Evolutionary conservation across 2,113 vertebrate genomes (phyloP).

Genomic region (Spea multiplicata): DNA sequence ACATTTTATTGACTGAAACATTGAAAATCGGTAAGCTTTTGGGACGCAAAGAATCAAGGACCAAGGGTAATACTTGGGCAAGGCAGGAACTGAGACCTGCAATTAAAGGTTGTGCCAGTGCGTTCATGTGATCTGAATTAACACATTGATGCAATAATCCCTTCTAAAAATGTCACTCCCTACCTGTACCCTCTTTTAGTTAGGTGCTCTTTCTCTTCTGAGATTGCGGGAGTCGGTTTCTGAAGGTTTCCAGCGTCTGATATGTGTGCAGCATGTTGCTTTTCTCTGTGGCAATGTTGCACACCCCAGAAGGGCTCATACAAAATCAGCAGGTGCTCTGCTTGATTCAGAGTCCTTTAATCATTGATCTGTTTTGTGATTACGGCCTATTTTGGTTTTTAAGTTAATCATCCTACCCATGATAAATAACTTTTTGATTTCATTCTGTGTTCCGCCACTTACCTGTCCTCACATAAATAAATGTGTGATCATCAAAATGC

Average conservation of each 20-base stretch:
- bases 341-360: slow-evolving; percentile 29
- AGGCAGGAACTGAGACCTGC: neutral
- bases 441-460: slow-evolving; percentile 1
- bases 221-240: neutral
- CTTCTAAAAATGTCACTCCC: slow-evolving; percentile 10
- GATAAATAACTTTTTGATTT: neutral
- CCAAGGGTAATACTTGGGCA: slow-evolving; percentile 6
- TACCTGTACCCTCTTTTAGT: neutral
- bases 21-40: too few relatives aligned
- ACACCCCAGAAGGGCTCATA: neutral
- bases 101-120: slow-evolving; percentile 16
- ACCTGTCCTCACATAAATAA: neutral
- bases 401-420: neutral
- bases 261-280: too few relatives aligned
- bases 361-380: slow-evolving; percentile 33
- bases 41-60: neutral
- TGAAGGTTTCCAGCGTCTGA: neutral
- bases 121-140: slow-evolving; percentile 20
- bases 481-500: neutral
- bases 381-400: neutral
- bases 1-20: too few relatives aligned
- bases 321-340: slow-evolving; percentile 3
- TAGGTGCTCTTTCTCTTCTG: neutral
- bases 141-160: slow-evolving; percentile 24
- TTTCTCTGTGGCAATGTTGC: too few relatives aligned